These are phyloP conservation scores for Micronycteris hirsuta DNA, from an alignment of 2,113 vertebrate species.

Conservation along the genomic window DNA sequence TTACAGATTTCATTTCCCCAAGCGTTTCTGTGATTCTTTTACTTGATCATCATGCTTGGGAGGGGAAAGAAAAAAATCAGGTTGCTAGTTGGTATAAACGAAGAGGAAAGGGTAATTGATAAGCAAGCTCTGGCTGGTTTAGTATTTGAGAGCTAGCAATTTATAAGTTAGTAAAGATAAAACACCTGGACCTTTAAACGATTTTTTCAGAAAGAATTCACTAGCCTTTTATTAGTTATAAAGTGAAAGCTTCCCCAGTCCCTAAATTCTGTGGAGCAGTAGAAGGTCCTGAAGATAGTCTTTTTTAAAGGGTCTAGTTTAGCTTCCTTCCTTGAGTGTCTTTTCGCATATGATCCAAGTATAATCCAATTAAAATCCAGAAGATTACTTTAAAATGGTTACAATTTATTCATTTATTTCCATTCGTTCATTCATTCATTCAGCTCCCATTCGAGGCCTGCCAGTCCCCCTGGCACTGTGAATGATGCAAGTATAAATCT, in stretches of 20 bases:
- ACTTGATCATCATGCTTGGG: neutral
- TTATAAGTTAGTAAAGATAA: neutral
- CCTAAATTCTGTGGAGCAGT: neutral
- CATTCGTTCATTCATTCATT: neutral
- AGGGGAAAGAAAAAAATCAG: neutral
- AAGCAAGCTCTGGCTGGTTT: neutral
- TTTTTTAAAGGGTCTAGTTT: neutral
- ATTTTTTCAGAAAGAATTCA: constrained; percentile 14
- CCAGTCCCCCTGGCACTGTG: too few species aligned
- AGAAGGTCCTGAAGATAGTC: neutral
- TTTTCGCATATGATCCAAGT: neutral
- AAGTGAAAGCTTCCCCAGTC: neutral
- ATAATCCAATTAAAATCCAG: neutral
- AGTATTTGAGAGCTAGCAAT: neutral
- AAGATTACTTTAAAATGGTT: neutral
- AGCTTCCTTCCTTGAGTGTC: neutral
- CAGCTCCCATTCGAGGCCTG: neutral
- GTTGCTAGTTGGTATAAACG: neutral
- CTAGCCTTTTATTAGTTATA: neutral
- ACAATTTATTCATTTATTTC: neutral
- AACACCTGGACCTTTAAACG: neutral
- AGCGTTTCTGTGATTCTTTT: neutral
- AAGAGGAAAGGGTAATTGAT: neutral
- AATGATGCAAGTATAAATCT: neutral
- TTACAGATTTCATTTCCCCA: neutral